These are phyloP conservation scores for Cataglyphis albicans DNA, from an alignment of 2,888 invertebrate species.

Conservation along the genomic window DNA sequence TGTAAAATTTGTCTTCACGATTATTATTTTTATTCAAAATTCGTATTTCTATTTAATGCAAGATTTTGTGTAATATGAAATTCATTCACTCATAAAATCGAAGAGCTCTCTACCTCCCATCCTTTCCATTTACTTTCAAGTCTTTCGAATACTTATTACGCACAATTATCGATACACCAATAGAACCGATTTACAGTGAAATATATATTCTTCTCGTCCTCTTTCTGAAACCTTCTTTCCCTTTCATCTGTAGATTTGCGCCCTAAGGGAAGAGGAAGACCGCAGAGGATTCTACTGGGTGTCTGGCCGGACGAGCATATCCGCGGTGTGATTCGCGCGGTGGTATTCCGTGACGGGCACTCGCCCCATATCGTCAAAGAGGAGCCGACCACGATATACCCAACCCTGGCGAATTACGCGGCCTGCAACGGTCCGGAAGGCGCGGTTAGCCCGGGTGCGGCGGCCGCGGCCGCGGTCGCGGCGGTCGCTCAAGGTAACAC, in stretches of 20 bases:
- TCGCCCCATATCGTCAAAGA: conserved; percentile 86
- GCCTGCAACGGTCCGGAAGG: conserved; percentile 88
- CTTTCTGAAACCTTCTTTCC: conserved; percentile 26
- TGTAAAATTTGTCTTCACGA: not conserved
- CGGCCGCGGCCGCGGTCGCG: conserved; percentile 94
- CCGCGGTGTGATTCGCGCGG: conserved; percentile 96
- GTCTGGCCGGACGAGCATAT: conserved; percentile 98
- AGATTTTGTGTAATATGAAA: not conserved
- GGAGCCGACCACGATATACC: conserved; percentile 84
- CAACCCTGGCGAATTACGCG: conserved; percentile 84
- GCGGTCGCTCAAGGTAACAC: conserved; percentile 89
- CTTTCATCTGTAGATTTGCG: conserved; percentile 90
- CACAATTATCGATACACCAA: not conserved
- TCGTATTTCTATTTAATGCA: not conserved
- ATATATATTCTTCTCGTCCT: conserved; percentile 3
- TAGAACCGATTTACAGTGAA: conserved; percentile 15
- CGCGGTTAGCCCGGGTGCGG: conserved; percentile 90
- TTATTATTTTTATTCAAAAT: not conserved
- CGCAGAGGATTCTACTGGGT: conserved; percentile 95
- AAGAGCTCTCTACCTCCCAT: not conserved
- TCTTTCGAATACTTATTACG: not conserved
- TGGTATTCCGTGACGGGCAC: conserved; percentile 95
- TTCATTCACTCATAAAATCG: not conserved
- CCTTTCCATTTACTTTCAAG: no score
- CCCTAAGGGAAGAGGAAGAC: conserved; percentile 96